Percentiles rank a stretch among this genome's conserved stretches.
These are phyloP conservation scores for Pungitius pungitius DNA, from an alignment of 2,113 vertebrate genomes.

Conservation along the genomic window DNA sequence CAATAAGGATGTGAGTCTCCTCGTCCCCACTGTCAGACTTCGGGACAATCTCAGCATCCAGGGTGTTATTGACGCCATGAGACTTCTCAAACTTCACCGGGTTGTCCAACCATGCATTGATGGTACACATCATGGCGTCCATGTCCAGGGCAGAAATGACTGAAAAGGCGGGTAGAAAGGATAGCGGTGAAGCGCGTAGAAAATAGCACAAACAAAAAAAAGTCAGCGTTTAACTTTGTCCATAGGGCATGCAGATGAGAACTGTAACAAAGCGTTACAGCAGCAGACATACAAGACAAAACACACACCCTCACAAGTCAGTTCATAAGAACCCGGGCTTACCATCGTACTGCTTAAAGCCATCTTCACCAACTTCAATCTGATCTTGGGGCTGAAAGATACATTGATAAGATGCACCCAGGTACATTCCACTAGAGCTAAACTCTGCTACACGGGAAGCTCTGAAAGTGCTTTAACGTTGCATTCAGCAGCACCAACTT, in stretches of 20 bases:
- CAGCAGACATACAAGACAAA: slow-evolving; percentile 27
- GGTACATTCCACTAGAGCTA: slow-evolving; percentile 76
- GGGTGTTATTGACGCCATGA: slow-evolving; percentile 88
- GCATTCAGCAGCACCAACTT: slow-evolving; percentile 8
- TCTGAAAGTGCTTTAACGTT: slow-evolving; percentile 27
- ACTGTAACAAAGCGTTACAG: slow-evolving; percentile 26
- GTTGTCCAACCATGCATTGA: slow-evolving; percentile 89
- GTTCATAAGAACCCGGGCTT: slow-evolving; percentile 81
- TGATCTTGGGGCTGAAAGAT: slow-evolving; percentile 98
- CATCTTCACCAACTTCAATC: slow-evolving; percentile 93
- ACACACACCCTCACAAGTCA: slow-evolving; percentile 30
- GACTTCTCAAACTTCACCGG: slow-evolving; percentile 94
- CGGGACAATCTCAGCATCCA: slow-evolving; percentile 78
- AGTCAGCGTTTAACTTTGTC: background rate
- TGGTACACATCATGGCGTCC: slow-evolving; percentile 96
- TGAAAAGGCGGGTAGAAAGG: slow-evolving; percentile 44
- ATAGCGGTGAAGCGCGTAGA: background rate
- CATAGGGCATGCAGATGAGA: slow-evolving; percentile 63
- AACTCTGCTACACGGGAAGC: slow-evolving; percentile 55
- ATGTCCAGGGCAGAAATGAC: slow-evolving; percentile 94
- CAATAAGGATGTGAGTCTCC: slow-evolving; percentile 88
- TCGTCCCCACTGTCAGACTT: slow-evolving; percentile 70
- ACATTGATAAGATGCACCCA: slow-evolving; percentile 80
- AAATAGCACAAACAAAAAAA: slow-evolving; percentile 13
- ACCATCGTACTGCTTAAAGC: slow-evolving; percentile 99